Conservation (phyloP, 2,113 vertebrate species). For the Sphaerodactylus townsendi region DNA sequence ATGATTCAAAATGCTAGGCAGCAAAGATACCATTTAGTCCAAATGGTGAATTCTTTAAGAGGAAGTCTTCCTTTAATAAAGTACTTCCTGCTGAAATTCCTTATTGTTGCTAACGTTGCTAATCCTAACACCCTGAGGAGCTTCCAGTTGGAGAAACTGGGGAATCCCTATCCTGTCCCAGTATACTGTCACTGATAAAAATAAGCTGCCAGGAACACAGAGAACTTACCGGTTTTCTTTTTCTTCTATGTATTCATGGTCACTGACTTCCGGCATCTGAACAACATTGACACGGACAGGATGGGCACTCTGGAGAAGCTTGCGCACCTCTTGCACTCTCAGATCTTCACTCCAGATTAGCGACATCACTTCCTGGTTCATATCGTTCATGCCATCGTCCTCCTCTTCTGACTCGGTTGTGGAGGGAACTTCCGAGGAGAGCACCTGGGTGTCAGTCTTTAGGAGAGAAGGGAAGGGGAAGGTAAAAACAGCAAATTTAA, state of each 20-base stretch:
- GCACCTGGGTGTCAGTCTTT: slow-evolving; percentile 82
- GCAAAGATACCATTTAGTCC: neutral
- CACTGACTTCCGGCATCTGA: slow-evolving; percentile 93
- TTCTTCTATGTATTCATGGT: slow-evolving; percentile 97
- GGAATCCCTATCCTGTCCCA: neutral
- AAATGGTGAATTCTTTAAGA: neutral
- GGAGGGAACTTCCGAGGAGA: slow-evolving; percentile 84
- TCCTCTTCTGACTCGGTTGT: slow-evolving; percentile 90
- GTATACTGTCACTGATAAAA: accelerated
- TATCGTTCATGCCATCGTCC: slow-evolving; percentile 96
- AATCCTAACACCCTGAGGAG: neutral
- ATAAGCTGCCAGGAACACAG: neutral
- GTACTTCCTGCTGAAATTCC: no score
- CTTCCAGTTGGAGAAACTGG: neutral
- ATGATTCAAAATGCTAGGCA: neutral
- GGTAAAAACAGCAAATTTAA: no score
- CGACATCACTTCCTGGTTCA: slow-evolving; percentile 92
- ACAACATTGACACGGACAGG: slow-evolving; percentile 92
- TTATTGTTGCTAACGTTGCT: neutral
- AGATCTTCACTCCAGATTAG: slow-evolving; percentile 96
- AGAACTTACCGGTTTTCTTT: slow-evolving; percentile 90
- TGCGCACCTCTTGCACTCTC: slow-evolving; percentile 92
- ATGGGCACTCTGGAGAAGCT: slow-evolving; percentile 93
- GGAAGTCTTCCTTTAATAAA: neutral
- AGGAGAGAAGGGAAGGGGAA: neutral